Evolutionary conservation across 2,113 vertebrate genomes (phyloP).

Genomic region (Hipposideros armiger): DNA sequence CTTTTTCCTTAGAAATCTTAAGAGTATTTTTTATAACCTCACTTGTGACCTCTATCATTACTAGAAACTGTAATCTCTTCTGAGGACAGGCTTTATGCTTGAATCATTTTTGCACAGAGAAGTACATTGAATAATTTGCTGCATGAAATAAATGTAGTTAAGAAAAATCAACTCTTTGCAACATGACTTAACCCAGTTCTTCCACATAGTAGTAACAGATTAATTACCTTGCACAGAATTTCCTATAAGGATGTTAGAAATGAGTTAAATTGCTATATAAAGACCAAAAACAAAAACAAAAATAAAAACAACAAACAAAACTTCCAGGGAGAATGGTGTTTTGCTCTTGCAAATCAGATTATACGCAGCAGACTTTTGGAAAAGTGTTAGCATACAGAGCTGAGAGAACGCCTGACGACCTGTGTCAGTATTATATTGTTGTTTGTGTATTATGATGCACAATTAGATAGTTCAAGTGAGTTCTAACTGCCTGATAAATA

Average conservation of each 20-base stretch:
- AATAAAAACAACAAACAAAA: not conserved
- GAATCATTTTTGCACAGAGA: not conserved
- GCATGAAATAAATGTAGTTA: not conserved
- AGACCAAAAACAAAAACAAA: not conserved
- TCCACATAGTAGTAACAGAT: not conserved
- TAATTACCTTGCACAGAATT: not conserved
- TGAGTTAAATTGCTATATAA: not conserved
- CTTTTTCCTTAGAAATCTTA: not conserved
- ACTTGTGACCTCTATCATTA: not conserved
- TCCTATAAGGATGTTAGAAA: slow-evolving; percentile 17
- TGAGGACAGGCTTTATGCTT: not conserved
- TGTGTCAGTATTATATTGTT: rapidly evolving
- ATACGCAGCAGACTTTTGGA: not conserved
- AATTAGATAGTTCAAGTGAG: not conserved
- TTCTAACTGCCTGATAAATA: not conserved
- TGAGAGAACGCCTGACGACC: not conserved
- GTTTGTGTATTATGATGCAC: rapidly evolving
- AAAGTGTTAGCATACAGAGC: not conserved
- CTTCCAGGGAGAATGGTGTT: not conserved
- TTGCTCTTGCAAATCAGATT: not conserved
- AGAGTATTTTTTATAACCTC: not conserved
- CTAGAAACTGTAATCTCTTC: not conserved
- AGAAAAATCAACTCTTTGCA: not conserved
- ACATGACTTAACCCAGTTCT: not conserved
- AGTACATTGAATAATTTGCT: not conserved